These are phyloP conservation scores for Arvicanthis niloticus DNA, from an alignment of 2,113 vertebrate species.

Conservation along the genomic window DNA sequence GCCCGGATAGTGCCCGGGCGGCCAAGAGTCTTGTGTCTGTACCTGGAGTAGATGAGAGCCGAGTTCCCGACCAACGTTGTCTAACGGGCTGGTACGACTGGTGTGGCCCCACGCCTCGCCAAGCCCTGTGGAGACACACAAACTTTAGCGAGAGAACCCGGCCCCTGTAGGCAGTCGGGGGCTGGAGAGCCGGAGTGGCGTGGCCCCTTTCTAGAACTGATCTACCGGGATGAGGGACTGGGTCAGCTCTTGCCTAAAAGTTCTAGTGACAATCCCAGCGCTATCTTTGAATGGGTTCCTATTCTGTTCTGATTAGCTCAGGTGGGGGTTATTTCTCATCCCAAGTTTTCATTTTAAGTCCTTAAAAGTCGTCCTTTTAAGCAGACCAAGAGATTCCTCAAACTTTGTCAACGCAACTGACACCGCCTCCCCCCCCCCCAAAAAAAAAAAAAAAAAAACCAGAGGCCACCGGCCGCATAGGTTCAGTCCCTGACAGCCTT, in stretches of 20 bases:
- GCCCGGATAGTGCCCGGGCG: rapidly evolving
- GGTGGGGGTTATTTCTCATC: not conserved
- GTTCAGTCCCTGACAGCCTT: not conserved
- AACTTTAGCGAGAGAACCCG: not conserved
- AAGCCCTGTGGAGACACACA: conserved; percentile 89
- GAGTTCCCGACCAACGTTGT: conserved; percentile 95
- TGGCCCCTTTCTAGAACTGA: rapidly evolving
- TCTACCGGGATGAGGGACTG: not conserved
- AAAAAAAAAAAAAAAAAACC: not conserved
- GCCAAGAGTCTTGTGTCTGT: not conserved
- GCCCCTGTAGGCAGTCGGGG: not conserved
- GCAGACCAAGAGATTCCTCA: not conserved
- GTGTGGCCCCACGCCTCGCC: conserved; percentile 98
- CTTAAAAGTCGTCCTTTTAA: not conserved
- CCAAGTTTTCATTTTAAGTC: conserved; percentile 22
- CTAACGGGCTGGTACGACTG: conserved; percentile 92
- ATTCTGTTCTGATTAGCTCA: not conserved
- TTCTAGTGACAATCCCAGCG: not conserved
- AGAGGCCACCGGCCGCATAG: not conserved
- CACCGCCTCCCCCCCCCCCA: too few species aligned
- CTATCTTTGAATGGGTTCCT: not conserved
- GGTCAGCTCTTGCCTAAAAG: not conserved
- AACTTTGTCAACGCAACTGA: not conserved
- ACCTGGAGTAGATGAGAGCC: conserved; percentile 98
- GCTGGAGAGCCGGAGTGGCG: not conserved